Conservation (phyloP, 2,113 vertebrate genomes). For the Limnothrissa miodon region DNA sequence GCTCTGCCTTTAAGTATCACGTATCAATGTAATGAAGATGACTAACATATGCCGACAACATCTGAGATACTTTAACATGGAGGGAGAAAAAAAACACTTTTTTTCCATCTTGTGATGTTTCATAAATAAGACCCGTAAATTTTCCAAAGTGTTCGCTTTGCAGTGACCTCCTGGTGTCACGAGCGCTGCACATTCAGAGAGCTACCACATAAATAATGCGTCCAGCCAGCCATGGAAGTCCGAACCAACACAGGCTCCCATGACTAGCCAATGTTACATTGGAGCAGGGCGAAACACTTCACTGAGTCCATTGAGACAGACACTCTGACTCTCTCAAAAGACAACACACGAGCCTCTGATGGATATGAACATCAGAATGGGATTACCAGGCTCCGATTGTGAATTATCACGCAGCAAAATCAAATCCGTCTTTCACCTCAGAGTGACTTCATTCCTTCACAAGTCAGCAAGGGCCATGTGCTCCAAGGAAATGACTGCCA, state of each 20-base stretch:
- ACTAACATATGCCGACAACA: slow-evolving; percentile 14
- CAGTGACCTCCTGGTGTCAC: slow-evolving; percentile 10
- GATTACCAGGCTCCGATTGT: slow-evolving; percentile 21
- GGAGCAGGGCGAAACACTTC: background rate
- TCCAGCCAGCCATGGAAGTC: background rate
- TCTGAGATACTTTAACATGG: background rate
- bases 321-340: too few relatives aligned
- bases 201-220: background rate
- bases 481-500: slow-evolving; percentile 4
- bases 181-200: background rate
- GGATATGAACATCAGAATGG: slow-evolving; percentile 3
- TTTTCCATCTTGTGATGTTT: slow-evolving; percentile 16
- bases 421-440: slow-evolving; percentile 32
- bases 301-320: background rate
- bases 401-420: background rate
- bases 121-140: slow-evolving; percentile 11
- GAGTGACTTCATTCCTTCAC: slow-evolving; percentile 6
- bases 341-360: background rate
- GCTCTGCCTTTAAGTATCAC: background rate
- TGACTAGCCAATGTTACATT: background rate
- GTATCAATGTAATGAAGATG: background rate
- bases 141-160: background rate
- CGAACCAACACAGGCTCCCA: background rate
- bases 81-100: background rate
- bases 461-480: slow-evolving; percentile 16